A percentile compares a stretch with the other conserved stretches of the same genome.
Evolutionary conservation across 2,113 vertebrate species (phyloP).

Genomic region (Pelmatolapia mariae): DNA sequence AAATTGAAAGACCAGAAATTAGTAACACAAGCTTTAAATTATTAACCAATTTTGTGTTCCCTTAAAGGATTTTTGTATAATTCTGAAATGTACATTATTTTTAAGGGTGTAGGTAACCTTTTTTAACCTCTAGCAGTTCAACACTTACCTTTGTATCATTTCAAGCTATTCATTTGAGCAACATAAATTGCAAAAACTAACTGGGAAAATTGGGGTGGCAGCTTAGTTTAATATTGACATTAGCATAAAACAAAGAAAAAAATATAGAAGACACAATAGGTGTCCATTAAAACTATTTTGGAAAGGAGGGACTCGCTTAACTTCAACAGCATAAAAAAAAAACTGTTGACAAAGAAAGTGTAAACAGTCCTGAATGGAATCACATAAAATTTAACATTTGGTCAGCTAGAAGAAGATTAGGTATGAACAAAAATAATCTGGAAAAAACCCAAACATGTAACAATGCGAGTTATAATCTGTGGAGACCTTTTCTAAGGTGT

Average conservation of each 20-base stretch:
- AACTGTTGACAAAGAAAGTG: background rate
- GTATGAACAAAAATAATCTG: fast-evolving
- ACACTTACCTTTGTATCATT: background rate
- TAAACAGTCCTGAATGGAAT: background rate
- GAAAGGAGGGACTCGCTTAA: background rate
- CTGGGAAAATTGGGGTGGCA: background rate
- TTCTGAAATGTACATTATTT: background rate
- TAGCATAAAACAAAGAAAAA: background rate
- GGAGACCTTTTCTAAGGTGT: background rate
- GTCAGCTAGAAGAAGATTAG: background rate
- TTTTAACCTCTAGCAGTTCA: background rate
- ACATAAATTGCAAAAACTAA: background rate
- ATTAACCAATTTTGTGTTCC: background rate
- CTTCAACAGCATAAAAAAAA: background rate
- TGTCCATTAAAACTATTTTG: background rate
- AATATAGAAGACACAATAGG: background rate
- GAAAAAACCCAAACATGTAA: fast-evolving
- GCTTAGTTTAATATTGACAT: background rate
- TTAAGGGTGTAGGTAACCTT: fast-evolving
- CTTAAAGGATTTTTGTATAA: background rate
- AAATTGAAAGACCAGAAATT: background rate
- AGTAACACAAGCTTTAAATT: background rate
- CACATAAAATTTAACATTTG: background rate
- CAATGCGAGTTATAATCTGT: background rate
- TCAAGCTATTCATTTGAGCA: background rate